Conservation (phyloP, 2,797 vertebrate genomes). For the Poecile montanus region DNA sequence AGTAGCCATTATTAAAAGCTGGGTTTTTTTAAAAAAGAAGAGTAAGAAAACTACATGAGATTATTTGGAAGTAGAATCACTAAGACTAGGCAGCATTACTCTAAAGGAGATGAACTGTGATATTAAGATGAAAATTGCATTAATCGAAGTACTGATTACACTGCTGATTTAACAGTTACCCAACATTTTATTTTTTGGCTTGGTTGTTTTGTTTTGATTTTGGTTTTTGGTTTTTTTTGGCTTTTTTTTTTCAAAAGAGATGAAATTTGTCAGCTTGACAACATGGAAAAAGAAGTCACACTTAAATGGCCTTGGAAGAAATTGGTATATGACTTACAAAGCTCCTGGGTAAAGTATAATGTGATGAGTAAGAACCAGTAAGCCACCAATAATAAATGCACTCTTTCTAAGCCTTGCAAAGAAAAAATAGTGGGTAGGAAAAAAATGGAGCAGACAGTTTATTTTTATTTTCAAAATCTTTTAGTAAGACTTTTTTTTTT, state of each 20-base stretch:
- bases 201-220: too few relatives aligned
- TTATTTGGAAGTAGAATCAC: not conserved
- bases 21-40: not conserved
- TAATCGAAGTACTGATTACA: not conserved
- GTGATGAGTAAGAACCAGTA: not conserved
- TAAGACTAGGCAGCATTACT: not conserved
- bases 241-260: not conserved
- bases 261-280: not conserved
- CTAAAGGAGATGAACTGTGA: not conserved
- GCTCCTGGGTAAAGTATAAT: not conserved
- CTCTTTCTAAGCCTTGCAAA: not conserved
- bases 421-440: not conserved
- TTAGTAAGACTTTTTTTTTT: not conserved
- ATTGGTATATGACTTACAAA: not conserved
- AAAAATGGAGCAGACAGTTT: not conserved
- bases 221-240: too few relatives aligned
- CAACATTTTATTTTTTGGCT: not conserved
- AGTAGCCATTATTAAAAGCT: not conserved
- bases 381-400: not conserved
- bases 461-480: slow-evolving; percentile 13
- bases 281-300: not conserved
- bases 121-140: not conserved
- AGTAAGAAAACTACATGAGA: not conserved
- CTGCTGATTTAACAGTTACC: not conserved
- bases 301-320: not conserved